These are phyloP conservation scores for Drosophila baimaii DNA, from an alignment of 1,140 invertebrate genomes.

Conservation along the genomic window DNA sequence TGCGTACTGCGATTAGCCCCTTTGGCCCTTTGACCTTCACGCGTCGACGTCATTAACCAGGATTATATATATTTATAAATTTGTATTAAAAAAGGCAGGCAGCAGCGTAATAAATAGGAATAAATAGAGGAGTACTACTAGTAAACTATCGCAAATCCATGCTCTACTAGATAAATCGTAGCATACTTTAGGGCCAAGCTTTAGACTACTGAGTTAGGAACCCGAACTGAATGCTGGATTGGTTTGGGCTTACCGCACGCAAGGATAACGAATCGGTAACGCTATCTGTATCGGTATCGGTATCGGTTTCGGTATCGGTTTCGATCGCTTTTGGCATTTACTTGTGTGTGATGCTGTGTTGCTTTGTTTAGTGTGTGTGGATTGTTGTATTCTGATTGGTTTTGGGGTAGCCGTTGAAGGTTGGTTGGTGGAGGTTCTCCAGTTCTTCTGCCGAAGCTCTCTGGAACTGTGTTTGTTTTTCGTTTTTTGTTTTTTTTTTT, in stretches of 20 bases:
- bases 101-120: conserved; percentile 21
- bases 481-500: neutral
- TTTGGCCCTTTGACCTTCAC: conserved; percentile 12
- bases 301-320: conserved; percentile 22
- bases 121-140: conserved; percentile 26
- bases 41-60: conserved; percentile 39
- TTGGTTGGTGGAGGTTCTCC: conserved; percentile 33
- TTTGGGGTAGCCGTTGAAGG: conserved; percentile 40
- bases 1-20: conserved; percentile 13
- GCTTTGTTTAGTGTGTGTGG: conserved; percentile 43
- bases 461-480: conserved; percentile 20
- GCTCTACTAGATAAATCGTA: conserved; percentile 45
- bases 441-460: conserved; percentile 30
- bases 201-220: conserved; percentile 60
- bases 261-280: conserved; percentile 47
- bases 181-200: conserved; percentile 55
- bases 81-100: conserved; percentile 34
- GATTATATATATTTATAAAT: conserved; percentile 29
- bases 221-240: conserved; percentile 43
- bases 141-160: conserved; percentile 47
- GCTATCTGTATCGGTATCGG: conserved; percentile 15
- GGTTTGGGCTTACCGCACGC: conserved; percentile 61
- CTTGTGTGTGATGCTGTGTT: conserved; percentile 56
- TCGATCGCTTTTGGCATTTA: conserved; percentile 45
- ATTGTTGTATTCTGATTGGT: conserved; percentile 35